Evolutionary conservation across 2,888 invertebrate species (phyloP), one percentile per base, ranked within the genome.

Genomic region (Aleiodes alternator): DNA sequence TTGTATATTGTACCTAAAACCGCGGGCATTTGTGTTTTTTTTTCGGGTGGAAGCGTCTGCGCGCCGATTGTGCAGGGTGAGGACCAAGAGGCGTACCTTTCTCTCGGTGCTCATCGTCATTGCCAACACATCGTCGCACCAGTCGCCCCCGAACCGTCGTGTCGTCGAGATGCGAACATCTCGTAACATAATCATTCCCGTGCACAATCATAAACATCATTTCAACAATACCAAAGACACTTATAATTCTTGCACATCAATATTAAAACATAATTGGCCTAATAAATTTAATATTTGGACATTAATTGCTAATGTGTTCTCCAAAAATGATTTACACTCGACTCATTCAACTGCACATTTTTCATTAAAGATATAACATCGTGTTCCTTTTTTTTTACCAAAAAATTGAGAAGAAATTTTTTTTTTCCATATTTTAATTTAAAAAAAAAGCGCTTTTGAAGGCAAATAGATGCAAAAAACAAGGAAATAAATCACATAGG

Each of bases 31-130:
- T 80, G 71, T 78, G 77, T 80, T 71, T 61, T 23, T 23, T 1
- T 23, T 23, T 23, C 23, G 23, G 66, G 50, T 73, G 56, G 73
- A 74, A 77, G 78, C 77, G 82, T 81, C 80, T 81, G 76, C 78
- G 80, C 79, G 23, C 78, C 69, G 77, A 80, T 83, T 84, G 23
- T 23, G 68, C 56, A 78, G 72, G 74, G 48, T 50, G 76, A 80
- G 80, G 85, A 77, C 73, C 73, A 78, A 85, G 85, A 84, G 87
- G 87, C 86, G 85, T 86, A 86, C 81, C 76, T 77, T 76, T 11
- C 23, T 23, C 23, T 2, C 23, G 1, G 23, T 7, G 69, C 55
- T 78, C 82, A 81, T 80, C 72, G 73, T 48, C 66, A 69, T 69
- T 78, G 78, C 76, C 73, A 79, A 71, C 74, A 71, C 74, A 78